Evolutionary conservation across 92 coral and sea anemone species (phyloP), one percentile per base, ranked within the genome.

Genomic region (Meandrina meandrites): DNA sequence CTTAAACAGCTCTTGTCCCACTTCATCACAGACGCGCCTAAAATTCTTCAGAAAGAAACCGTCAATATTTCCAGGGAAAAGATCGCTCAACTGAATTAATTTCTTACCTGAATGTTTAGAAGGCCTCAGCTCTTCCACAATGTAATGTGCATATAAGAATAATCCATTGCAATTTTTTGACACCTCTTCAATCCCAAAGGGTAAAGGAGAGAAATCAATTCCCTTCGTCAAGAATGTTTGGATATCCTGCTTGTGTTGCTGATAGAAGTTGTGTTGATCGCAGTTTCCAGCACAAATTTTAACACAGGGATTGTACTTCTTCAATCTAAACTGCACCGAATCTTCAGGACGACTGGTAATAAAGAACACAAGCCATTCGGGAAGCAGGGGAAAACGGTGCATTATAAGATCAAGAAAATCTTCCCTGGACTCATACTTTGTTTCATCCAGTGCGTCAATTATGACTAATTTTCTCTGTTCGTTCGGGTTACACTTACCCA

Each of bases 281-380:
- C 79, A 6, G 79, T 76, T 76, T 22, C 60, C 80, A 13, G 80
- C 56, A 13, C 75, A 70, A 70, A 70, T 70, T 11, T 70, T 70
- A 30, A 70, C 40, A 70, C 75, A 70, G n/a, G 80, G 80, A 0
- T 76, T 76, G 12, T 76, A 76, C 0, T 6, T 31, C 51, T 36
- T 47, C n/a, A 81, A 67, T 40, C 58, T 58, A 32, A 45, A 68
- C n/a, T 84, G 82, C n/a, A 89, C 79, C 6, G 45, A 32, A 21
- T 73, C 82, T 45, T 81, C 90, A 21, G 90, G 90, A 66, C 92
- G 92, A 79, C 90, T 80, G 64, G 90, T 90, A 76, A 90, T 81
- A 50, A 90, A 90, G 31, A 90, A 90, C 28, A 86, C 79, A 66
- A 90, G 81, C 90, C 92, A 86, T 27, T 82, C 34, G 12, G 90